Base-by-base conservation (phyloP, 2,888 invertebrate species). In the Polyommatus icarus region DNA sequence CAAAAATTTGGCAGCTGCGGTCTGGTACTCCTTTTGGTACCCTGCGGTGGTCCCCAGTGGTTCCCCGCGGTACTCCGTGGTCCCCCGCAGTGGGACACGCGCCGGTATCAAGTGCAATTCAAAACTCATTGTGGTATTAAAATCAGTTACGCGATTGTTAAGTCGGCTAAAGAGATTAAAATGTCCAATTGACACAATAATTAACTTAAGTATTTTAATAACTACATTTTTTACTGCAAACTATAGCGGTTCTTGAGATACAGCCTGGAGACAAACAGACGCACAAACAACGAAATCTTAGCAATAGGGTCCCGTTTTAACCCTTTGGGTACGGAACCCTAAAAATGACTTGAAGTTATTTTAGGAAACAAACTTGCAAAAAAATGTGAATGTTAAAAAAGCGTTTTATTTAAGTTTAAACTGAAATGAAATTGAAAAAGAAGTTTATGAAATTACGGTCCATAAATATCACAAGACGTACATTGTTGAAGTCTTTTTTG, bases 1-100 rank as follows among this genome's bases (percentile, higher is more conserved):
- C 18, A 18, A 67, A 29, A 67, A 67, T 73, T 50, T 75, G 75
- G 75, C 75, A 75, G 75, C 75, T 75, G 73, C 73, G 15, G 46
- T 54, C 7, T 29, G 18, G 20, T 20, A 61, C 10, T 61, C 61
- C 61, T 61, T 67, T 67, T 67, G 75, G 75, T 50, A 20, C 50
- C 75, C 20, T 50, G 50, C 75, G 75, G 54, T 75, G 75, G 75
- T 75, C 72, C 20, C 36, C 32, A 7, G 71, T 71, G 46, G 72
- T 36, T 18, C 29, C 54, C 20, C 18, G 75, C 54, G 75, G 75
- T 75, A 50, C 29, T 12, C 20, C 4, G 24, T 50, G 20, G 46
- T 40, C 20, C 24, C 73, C 20, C 73, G 73, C 40, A 46, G 73
- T 50, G 75, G 29, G 54, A 50, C 75, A 75, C 75, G 75, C 75